Percentiles rank a stretch among this genome's conserved stretches.
phyloP scores from a whole-genome alignment of 2,113 vertebrate genomes.

The Oryzias woworae region DNA sequence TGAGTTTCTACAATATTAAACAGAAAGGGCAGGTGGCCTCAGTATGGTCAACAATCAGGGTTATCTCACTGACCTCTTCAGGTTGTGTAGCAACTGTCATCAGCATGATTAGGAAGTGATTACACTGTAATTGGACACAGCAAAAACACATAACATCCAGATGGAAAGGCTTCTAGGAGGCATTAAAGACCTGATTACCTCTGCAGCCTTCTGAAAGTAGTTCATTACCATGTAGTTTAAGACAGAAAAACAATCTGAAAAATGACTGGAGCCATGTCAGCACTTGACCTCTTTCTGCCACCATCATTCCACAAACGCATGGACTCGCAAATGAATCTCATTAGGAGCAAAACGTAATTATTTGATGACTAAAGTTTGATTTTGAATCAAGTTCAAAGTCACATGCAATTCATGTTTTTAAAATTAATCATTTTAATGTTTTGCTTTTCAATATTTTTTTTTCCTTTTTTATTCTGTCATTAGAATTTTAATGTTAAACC shows the following conservation, averaged over 20 bases:
- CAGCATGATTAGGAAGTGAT: constrained; percentile 53
- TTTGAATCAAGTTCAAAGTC: not conserved
- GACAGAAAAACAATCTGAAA: constrained; percentile 30
- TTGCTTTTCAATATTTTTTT: not conserved
- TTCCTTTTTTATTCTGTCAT: not conserved
- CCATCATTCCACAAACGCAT: not conserved
- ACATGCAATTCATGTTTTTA: not conserved
- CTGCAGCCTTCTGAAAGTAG: constrained; percentile 31
- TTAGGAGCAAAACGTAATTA: constrained; percentile 1
- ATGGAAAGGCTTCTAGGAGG: constrained; percentile 48
- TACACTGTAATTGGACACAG: constrained; percentile 60
- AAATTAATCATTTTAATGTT: not conserved
- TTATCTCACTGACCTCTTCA: constrained; percentile 61
- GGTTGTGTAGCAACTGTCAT: constrained; percentile 47
- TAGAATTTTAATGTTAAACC: not conserved
- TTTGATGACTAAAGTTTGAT: constrained; percentile 4
- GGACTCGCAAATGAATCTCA: not conserved
- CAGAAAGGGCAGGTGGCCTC: constrained; percentile 7
- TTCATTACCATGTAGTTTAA: constrained; percentile 45
- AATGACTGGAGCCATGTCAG: constrained; percentile 27
- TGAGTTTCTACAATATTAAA: not conserved
- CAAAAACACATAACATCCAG: constrained; percentile 54
- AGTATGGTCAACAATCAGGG: constrained; percentile 37
- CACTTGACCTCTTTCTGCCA: constrained; percentile 12
- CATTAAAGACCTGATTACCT: constrained; percentile 59